Conservation (phyloP, 2,888 invertebrate genomes). For the Sycophila texana region DNA sequence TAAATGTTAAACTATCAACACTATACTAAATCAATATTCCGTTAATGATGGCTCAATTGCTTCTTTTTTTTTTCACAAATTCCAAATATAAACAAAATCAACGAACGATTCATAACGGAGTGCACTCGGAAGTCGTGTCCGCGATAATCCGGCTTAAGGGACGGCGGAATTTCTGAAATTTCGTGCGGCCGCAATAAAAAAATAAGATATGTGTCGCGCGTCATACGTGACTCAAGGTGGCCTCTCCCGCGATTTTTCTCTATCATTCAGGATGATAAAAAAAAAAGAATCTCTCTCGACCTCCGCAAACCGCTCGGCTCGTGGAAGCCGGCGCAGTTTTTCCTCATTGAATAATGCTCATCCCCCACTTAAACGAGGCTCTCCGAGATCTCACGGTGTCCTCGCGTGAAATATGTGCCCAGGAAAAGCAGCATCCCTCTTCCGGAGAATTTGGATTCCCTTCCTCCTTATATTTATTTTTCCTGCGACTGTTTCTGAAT, state of each 20-base stretch:
- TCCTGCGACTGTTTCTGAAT: too few relatives aligned
- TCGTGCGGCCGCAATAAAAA: slow-evolving; percentile 10
- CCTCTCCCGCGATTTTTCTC: slow-evolving; percentile 31
- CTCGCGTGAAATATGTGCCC: slow-evolving; percentile 36
- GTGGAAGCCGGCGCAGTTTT: slow-evolving; percentile 24
- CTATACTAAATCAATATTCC: too few relatives aligned
- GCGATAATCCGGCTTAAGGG: not conserved
- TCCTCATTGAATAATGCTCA: slow-evolving; percentile 45
- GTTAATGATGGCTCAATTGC: too few relatives aligned
- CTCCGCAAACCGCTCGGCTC: slow-evolving; percentile 2
- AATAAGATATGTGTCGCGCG: slow-evolving; percentile 10
- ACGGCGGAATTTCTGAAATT: not conserved
- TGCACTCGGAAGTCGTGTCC: too few relatives aligned
- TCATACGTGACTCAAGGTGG: slow-evolving; percentile 13
- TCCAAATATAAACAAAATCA: too few relatives aligned
- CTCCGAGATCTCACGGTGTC: slow-evolving; percentile 9
- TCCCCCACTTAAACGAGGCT: slow-evolving; percentile 34
- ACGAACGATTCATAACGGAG: too few relatives aligned
- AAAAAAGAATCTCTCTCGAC: slow-evolving; percentile 8
- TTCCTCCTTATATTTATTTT: not conserved
- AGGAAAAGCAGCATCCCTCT: slow-evolving; percentile 22
- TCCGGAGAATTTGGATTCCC: slow-evolving; percentile 5
- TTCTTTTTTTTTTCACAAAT: too few relatives aligned
- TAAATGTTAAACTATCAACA: too few relatives aligned
- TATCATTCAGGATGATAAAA: slow-evolving; percentile 30